phyloP scores from a whole-genome alignment of 92 coral and sea anemone genomes.

The Palythoa caribaeorum region DNA sequence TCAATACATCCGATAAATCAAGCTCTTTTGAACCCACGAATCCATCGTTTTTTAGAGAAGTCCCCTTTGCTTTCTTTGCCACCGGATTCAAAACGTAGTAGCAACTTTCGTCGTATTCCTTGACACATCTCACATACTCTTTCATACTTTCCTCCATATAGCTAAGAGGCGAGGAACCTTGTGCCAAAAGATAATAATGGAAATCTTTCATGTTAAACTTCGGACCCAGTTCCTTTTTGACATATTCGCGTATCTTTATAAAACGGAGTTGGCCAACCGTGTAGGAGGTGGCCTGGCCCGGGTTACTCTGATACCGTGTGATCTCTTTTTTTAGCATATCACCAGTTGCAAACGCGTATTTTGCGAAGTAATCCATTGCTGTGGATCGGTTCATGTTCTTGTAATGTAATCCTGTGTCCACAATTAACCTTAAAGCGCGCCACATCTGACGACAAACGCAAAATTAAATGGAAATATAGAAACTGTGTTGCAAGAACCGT shows the following conservation, averaged over 20 bases:
- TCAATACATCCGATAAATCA: background rate
- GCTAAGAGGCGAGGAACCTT: slow-evolving; percentile 91
- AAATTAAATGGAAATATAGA: no score
- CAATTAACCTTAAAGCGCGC: slow-evolving; percentile 92
- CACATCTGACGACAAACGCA: slow-evolving; percentile 68
- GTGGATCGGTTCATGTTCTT: slow-evolving; percentile 73
- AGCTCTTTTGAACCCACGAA: background rate
- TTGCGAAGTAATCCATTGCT: slow-evolving; percentile 68
- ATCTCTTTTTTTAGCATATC: slow-evolving; percentile 86
- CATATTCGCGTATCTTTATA: slow-evolving; percentile 76
- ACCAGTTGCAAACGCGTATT: slow-evolving; percentile 83
- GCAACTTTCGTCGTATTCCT: slow-evolving; percentile 69
- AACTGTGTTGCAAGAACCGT: no score
- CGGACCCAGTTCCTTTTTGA: slow-evolving; percentile 64
- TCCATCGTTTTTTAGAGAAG: background rate
- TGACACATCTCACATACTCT: slow-evolving; percentile 82
- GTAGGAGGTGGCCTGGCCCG: slow-evolving; percentile 95
- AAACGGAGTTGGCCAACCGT: slow-evolving; percentile 89
- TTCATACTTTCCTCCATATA: slow-evolving; percentile 78
- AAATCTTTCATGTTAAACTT: slow-evolving; percentile 85
- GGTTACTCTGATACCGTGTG: slow-evolving; percentile 92
- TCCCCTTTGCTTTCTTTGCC: background rate
- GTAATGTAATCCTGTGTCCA: slow-evolving; percentile 90
- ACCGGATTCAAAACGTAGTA: slow-evolving; percentile 65
- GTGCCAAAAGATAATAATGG: slow-evolving; percentile 82